phyloP scores from a whole-genome alignment of 92 coral and sea anemone genomes.

The Palythoa grandis region DNA sequence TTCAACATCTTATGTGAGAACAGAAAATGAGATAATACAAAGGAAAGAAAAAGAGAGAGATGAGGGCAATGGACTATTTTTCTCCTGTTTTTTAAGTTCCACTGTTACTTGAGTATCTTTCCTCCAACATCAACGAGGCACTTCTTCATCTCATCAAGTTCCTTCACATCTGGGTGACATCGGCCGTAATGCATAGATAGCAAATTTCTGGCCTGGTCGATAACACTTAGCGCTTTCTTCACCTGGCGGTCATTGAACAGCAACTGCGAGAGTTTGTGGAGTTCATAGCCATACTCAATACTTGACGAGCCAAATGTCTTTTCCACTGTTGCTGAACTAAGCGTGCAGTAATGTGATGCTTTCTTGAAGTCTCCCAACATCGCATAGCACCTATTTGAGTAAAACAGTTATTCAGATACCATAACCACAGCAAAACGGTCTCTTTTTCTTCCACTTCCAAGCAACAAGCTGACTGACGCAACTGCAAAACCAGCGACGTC shows the following conservation, averaged over 20 bases:
- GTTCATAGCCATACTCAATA: constrained; percentile 96
- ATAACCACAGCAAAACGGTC: not conserved
- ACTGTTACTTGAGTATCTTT: not conserved
- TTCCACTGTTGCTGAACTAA: constrained; percentile 93
- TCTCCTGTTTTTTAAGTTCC: not conserved
- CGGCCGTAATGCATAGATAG: constrained; percentile 85
- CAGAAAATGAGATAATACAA: not conserved
- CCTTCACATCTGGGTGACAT: constrained; percentile 89
- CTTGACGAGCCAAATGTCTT: constrained; percentile 90
- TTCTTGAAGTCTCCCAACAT: constrained; percentile 92
- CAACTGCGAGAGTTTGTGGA: constrained; percentile 91
- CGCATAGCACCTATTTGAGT: constrained; percentile 78
- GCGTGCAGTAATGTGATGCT: constrained; percentile 91
- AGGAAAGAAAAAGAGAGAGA: too few species aligned
- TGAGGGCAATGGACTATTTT: too few species aligned
- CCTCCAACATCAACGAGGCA: constrained; percentile 72
- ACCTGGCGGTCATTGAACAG: constrained; percentile 90
- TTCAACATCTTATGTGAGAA: not conserved
- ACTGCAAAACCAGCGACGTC: not conserved
- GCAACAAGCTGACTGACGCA: too few species aligned
- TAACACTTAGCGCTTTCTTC: constrained; percentile 85
- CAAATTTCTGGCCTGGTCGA: constrained; percentile 78
- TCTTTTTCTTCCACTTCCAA: too few species aligned
- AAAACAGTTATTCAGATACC: not conserved
- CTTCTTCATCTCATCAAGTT: constrained; percentile 86